These are phyloP conservation scores for Xiphorhynchus elegans DNA, from an alignment of 2,113 vertebrate genomes.

Conservation along the genomic window DNA sequence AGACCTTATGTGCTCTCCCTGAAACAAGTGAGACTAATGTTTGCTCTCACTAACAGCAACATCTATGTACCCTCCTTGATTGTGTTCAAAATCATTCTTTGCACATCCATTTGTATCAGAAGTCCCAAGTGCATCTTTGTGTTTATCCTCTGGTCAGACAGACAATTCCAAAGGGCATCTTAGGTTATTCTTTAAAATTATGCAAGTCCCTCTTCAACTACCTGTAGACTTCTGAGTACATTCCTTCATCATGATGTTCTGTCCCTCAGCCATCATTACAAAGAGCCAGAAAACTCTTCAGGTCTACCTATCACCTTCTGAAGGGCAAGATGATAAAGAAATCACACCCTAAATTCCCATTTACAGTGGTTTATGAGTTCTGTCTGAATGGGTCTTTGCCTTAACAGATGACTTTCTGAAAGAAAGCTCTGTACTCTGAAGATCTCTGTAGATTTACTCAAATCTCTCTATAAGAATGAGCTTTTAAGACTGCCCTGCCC, in stretches of 20 bases:
- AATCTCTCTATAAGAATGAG: neutral
- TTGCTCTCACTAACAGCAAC: neutral
- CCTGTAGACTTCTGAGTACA: neutral
- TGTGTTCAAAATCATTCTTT: neutral
- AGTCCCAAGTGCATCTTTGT: neutral
- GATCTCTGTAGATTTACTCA: neutral
- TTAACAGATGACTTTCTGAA: neutral
- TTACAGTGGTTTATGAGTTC: neutral
- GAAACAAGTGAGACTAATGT: neutral
- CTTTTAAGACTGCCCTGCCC: neutral
- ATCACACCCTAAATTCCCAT: neutral
- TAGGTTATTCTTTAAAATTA: neutral
- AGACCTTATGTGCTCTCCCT: rapidly evolving
- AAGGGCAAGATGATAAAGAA: neutral
- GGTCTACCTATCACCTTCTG: neutral
- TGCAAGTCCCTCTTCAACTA: neutral
- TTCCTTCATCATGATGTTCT: neutral
- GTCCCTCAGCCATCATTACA: neutral
- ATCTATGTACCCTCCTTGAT: rapidly evolving
- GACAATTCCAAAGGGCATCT: neutral
- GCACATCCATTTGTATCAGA: neutral
- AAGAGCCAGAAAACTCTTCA: neutral
- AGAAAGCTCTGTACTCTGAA: neutral
- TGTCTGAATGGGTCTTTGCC: neutral
- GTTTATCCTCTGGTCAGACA: neutral